These are phyloP conservation scores for Ascaphus truei DNA, from an alignment of 2,113 vertebrate genomes.

Conservation along the genomic window DNA sequence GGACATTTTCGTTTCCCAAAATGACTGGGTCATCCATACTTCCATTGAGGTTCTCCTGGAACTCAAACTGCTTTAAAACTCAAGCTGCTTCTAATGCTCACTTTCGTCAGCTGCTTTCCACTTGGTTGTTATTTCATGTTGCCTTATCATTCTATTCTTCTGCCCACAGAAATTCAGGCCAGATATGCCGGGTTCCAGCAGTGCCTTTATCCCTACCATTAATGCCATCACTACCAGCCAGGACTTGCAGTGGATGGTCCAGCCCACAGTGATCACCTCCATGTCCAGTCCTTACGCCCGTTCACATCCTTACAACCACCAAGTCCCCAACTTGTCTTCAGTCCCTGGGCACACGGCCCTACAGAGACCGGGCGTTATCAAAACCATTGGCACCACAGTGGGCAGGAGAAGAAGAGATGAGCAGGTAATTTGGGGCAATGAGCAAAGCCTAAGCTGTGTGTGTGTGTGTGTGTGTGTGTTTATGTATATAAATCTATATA, in stretches of 20 bases:
- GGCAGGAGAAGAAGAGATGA: constrained; percentile 90
- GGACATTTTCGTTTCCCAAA: no score
- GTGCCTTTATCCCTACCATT: constrained; percentile 96
- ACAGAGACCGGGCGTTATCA: constrained; percentile 90
- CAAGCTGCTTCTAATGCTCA: neutral
- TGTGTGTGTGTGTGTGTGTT: no score
- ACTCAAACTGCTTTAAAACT: no score
- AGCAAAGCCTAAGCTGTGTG: no score
- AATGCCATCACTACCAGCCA: constrained; percentile 99
- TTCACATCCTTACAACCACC: constrained; percentile 86
- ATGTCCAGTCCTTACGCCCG: constrained; percentile 95
- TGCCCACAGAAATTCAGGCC: constrained; percentile 86
- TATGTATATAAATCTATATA: no score
- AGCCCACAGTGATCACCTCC: constrained; percentile 97
- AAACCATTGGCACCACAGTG: constrained; percentile 88
- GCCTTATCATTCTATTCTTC: no score
- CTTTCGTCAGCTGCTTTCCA: neutral
- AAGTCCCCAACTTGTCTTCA: constrained; percentile 76
- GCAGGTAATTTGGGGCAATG: constrained; percentile 84
- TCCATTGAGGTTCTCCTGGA: no score
- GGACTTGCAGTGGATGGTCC: constrained; percentile 99
- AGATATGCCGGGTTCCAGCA: constrained; percentile 98
- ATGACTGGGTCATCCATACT: no score
- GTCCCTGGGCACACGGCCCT: constrained; percentile 81
- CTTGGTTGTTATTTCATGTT: neutral